phyloP scores from a whole-genome alignment of 2,113 vertebrate genomes.

The Kryptolebias marmoratus region DNA sequence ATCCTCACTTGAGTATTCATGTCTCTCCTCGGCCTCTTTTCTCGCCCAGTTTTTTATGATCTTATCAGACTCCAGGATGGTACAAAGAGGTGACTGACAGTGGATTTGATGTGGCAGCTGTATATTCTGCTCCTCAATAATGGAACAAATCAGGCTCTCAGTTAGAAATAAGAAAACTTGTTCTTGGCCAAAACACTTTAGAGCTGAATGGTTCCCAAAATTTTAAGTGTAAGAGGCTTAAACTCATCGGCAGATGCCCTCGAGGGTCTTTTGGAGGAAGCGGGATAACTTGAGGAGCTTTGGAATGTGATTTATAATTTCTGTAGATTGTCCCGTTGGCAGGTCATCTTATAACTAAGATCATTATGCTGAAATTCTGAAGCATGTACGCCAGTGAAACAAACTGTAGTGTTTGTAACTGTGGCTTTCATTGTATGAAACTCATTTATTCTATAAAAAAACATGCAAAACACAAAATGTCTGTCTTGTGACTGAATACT shows the following conservation, averaged over 20 bases:
- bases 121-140: neutral
- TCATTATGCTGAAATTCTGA: neutral
- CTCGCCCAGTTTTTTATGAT: constrained; percentile 26
- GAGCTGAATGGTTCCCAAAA: constrained; percentile 17
- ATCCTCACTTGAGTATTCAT: constrained; percentile 19
- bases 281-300: constrained; percentile 7
- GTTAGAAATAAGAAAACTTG: constrained; percentile 10
- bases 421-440: no score
- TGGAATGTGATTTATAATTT: constrained; percentile 17
- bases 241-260: constrained; percentile 9
- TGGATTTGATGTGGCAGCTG: neutral
- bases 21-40: constrained; percentile 22
- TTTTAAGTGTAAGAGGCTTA: constrained; percentile 6
- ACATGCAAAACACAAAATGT: neutral
- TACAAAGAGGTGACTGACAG: constrained; percentile 7
- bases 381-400: no score
- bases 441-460: no score
- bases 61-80: neutral
- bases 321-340: constrained; percentile 7
- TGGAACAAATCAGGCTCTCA: constrained; percentile 22
- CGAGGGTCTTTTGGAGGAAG: neutral
- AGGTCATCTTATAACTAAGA: constrained; percentile 5
- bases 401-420: no score
- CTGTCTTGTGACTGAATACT: neutral
- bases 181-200: constrained; percentile 9